A percentile compares a stretch with the other conserved stretches of the same genome.
Conservation (phyloP, 2,888 invertebrate species). For the Dexiosoma caninum region DNA sequence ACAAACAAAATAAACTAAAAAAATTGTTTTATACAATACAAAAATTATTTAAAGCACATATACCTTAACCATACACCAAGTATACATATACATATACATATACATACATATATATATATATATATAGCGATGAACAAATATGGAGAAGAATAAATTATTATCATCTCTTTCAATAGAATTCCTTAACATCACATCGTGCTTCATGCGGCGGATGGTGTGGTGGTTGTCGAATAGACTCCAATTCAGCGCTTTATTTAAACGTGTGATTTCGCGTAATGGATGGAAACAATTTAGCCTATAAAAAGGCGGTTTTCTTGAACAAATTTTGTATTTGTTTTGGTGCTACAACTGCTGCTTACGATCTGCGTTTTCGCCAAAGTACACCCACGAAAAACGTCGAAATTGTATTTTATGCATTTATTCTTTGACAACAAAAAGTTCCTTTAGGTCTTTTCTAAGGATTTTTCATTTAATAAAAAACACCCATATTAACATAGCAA, state of each 20-base stretch:
- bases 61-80: too few species aligned
- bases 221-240: conserved; percentile 79
- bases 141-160: not conserved
- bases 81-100: too few species aligned
- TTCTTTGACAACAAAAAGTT: conserved; percentile 54
- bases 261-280: conserved; percentile 79
- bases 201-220: conserved; percentile 88
- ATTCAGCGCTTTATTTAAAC: conserved; percentile 74
- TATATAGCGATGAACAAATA: too few species aligned
- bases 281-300: conserved; percentile 86
- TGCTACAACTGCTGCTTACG: conserved; percentile 63
- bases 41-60: too few species aligned
- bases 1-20: too few species aligned
- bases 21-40: too few species aligned
- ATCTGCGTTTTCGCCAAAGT: conserved; percentile 24
- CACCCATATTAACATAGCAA: not conserved
- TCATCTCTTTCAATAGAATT: conserved; percentile 68
- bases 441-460: conserved; percentile 54
- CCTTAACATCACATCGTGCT: conserved; percentile 80
- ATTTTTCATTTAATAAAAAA: conserved; percentile 30
- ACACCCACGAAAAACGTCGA: conserved; percentile 27
- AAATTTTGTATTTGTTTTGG: conserved; percentile 61
- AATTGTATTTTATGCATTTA: conserved; percentile 66
- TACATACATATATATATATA: too few species aligned
- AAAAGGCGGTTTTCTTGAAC: conserved; percentile 50